Evolutionary conservation across 2,888 invertebrate genomes (phyloP), one percentile per base, ranked within the genome.

Genomic region (Sarcophaga variegata): DNA sequence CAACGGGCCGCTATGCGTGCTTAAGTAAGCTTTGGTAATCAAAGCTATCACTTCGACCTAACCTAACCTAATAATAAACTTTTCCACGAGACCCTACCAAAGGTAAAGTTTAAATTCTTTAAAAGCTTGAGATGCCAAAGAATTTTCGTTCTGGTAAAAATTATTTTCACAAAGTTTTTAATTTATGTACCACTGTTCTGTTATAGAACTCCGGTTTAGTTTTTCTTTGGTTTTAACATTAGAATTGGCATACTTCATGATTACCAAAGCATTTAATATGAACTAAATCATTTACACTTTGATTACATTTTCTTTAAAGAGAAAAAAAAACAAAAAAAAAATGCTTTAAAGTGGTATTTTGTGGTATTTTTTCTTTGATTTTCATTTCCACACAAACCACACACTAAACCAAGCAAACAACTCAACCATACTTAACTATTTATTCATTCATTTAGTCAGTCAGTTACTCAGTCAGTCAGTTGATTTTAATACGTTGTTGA

Each of bases 221-320:
- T 75, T 62, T 81, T 81, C 67, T 76, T 10, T 37, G 37, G 37
- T 37, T 37, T 37, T n/a, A 72, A 10, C 8, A 20, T 49, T 66
- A 66, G 71, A 76, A 75, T 75, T 84, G 81, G 75, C 84, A 87
- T 81, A 87, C 81, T 84, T 84, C 59, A 84, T 79, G 79, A 84
- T 81, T 79, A 87, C 78, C 84, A 87, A 84, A 83, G 87, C 87
- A 81, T 87, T 85, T 83, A 88, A 88, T 83, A 79, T 66, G 86
- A 88, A 88, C 88, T 88, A 86, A 86, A 86, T 83, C 83, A 86
- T 88, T 86, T 86, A 83, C 88, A 86, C 88, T 88, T 86, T 86
- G 49, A 86, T 71, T 84, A 77, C 71, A 83, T 80, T 80, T 80
- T 74, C 54, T 54, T 54, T 54, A 14, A 22, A 22, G 22, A 22